Conservation (phyloP, 2,113 vertebrate species). For the Nycticebus coucang region DNA sequence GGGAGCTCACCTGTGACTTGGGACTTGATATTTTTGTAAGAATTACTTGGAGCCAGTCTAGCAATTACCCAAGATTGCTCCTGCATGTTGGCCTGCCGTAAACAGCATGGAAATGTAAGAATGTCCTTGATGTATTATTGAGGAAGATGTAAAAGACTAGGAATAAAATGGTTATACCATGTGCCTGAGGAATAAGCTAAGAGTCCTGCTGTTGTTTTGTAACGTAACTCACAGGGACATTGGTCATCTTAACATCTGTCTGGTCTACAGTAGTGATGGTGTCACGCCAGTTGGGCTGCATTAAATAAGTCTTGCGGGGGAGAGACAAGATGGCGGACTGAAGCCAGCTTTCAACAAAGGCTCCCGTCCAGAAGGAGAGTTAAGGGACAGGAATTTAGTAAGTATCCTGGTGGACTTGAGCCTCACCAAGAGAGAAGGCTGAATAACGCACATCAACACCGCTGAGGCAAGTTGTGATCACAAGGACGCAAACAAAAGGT, state of each 20-base stretch:
- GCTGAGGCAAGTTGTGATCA: no score
- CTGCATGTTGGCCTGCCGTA: background rate
- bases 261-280: background rate
- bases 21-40: background rate
- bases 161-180: accelerated
- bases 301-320: no score
- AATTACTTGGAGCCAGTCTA: background rate
- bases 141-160: background rate
- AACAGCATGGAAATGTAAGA: background rate
- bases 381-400: no score
- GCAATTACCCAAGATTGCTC: background rate
- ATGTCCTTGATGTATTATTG: accelerated
- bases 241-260: background rate
- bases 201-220: background rate
- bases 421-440: no score
- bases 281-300: background rate
- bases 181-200: no score
- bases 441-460: no score
- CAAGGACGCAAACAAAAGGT: no score
- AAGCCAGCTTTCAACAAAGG: no score
- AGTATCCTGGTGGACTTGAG: no score
- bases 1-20: background rate
- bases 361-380: no score
- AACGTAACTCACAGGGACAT: background rate
- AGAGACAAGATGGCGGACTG: no score